Conservation (phyloP, 35 echinoderm and acorn worm species). For the Holothuria glaberrima region DNA sequence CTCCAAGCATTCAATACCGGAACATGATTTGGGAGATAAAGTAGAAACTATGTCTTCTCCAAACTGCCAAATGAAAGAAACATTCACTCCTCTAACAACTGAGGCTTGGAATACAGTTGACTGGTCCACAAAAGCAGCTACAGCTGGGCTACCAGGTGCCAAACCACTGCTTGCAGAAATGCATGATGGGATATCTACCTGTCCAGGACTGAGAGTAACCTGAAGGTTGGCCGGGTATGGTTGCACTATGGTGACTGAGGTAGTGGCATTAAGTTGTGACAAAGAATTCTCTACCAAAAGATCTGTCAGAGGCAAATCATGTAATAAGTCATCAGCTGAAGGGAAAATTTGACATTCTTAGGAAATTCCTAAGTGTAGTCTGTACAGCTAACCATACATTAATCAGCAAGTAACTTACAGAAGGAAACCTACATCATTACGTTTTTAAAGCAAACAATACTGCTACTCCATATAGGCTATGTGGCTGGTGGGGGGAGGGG, state of each 20-base stretch:
- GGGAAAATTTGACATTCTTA: background rate
- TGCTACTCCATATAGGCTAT: too few relatives aligned
- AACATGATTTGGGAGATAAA: constrained; percentile 49
- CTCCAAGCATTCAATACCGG: constrained; percentile 70
- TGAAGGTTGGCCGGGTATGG: constrained; percentile 82
- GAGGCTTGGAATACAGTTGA: constrained; percentile 72
- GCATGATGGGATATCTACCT: constrained; percentile 78
- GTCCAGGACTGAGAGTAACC: constrained; percentile 60
- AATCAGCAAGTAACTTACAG: too few relatives aligned
- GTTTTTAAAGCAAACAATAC: too few relatives aligned
- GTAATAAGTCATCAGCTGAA: too few relatives aligned
- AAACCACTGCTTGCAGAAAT: constrained; percentile 56
- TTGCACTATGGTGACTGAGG: constrained; percentile 65
- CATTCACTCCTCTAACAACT: constrained; percentile 71
- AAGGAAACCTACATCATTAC: too few relatives aligned
- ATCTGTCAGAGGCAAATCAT: constrained; percentile 51
- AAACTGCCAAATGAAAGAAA: constrained; percentile 84
- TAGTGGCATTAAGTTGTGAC: constrained; percentile 48
- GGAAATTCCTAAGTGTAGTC: background rate
- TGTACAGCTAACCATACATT: too few relatives aligned
- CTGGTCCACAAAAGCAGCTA: constrained; percentile 70
- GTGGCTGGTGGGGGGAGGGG: too few relatives aligned
- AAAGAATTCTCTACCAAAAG: constrained; percentile 69
- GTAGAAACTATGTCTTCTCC: constrained; percentile 36
- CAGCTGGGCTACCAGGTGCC: background rate